Percentiles rank a stretch among this genome's conserved stretches.
Conservation (phyloP, 2,113 vertebrate species). For the Rhagologus leucostigma region DNA sequence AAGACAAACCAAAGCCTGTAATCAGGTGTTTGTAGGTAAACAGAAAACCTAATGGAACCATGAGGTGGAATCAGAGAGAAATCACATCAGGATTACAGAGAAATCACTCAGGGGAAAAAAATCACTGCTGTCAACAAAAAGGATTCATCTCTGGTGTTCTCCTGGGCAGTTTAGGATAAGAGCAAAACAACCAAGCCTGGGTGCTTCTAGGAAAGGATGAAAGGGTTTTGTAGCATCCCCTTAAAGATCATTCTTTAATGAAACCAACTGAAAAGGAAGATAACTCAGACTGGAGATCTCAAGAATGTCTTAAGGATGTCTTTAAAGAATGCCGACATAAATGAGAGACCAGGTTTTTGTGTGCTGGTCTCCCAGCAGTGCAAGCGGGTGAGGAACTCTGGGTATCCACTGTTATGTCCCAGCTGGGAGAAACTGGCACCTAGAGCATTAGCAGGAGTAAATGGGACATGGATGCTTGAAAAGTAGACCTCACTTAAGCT, state of each 20-base stretch:
- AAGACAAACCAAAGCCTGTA: neutral
- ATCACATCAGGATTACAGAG: neutral
- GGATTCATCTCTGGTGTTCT: neutral
- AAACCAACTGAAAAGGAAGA: neutral
- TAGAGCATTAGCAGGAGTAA: neutral
- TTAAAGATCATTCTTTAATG: neutral
- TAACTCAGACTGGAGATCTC: neutral
- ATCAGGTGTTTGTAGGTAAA: neutral
- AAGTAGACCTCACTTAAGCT: neutral
- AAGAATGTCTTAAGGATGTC: neutral
- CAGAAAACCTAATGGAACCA: neutral
- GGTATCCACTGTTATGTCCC: neutral
- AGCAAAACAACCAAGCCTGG: neutral
- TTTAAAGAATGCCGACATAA: neutral
- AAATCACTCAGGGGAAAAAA: neutral
- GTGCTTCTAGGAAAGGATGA: neutral
- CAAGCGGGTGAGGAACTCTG: neutral
- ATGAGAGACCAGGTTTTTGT: neutral
- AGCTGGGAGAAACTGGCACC: neutral
- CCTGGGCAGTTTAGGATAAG: neutral
- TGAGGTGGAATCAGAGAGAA: neutral
- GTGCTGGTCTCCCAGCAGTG: neutral
- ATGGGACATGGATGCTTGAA: neutral
- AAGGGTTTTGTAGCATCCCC: neutral
- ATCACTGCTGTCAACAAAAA: neutral